Conservation (phyloP, 2,797 vertebrate genomes). For the Eulemur rubriventer region DNA sequence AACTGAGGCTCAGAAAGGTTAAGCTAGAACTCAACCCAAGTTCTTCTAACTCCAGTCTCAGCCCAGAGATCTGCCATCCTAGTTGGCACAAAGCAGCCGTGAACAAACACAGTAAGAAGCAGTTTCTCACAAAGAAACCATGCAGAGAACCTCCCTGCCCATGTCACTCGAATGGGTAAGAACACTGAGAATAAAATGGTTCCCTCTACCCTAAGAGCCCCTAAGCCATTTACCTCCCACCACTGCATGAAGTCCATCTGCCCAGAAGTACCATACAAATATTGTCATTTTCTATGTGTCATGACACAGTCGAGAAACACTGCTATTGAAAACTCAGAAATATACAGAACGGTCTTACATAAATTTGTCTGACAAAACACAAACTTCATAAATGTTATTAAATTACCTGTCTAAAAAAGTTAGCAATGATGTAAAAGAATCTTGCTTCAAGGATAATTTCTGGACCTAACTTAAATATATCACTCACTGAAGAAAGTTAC, state of each 20-base stretch:
- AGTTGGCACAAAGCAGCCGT: neutral
- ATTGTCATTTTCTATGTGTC: neutral
- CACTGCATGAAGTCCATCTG: neutral
- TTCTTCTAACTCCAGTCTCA: neutral
- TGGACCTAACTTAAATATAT: neutral
- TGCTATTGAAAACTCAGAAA: neutral
- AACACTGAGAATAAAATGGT: neutral
- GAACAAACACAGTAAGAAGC: neutral
- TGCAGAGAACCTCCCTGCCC: neutral
- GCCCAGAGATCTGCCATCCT: neutral
- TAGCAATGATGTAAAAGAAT: neutral
- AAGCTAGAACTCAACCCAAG: neutral
- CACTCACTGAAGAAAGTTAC: neutral
- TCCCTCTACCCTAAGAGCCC: no score
- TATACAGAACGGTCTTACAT: neutral
- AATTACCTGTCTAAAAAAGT: neutral
- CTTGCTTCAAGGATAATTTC: neutral
- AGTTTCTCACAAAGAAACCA: neutral
- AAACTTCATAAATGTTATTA: neutral
- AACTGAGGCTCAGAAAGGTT: neutral
- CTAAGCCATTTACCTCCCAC: neutral
- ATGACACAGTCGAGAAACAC: neutral
- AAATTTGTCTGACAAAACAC: neutral
- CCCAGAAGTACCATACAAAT: neutral
- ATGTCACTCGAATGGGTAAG: neutral